Evolutionary conservation across 2,888 invertebrate genomes (phyloP).

Genomic region (Diarsia rubi): DNA sequence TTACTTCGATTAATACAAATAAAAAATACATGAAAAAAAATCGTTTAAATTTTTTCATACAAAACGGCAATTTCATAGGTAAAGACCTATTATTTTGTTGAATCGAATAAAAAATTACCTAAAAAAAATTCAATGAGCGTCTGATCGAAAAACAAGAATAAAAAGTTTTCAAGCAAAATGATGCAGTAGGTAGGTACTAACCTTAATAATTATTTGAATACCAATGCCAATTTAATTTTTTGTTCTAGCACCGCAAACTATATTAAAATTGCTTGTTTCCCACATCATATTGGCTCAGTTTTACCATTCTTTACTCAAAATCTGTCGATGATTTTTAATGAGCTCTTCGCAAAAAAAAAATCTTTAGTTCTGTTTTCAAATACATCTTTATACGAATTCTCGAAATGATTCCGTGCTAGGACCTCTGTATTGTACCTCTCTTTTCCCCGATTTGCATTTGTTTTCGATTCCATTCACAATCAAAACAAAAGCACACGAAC

Average conservation of each 20-base stretch:
- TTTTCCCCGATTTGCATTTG: conserved; percentile 13
- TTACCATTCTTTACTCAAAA: not conserved
- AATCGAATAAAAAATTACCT: conserved; percentile 28
- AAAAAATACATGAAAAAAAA: too few relatives aligned
- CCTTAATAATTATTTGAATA: conserved; percentile 1
- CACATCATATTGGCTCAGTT: not conserved
- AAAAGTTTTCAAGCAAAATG: not conserved
- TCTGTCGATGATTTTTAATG: not conserved
- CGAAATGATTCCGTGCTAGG: not conserved
- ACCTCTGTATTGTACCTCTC: too few relatives aligned
- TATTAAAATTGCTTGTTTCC: not conserved
- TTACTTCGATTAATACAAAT: too few relatives aligned
- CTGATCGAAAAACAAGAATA: conserved; percentile 20
- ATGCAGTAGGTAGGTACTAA: not conserved
- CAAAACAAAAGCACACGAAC: conserved; percentile 32
- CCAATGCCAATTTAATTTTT: too few relatives aligned
- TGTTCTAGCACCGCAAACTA: too few relatives aligned
- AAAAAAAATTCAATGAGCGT: conserved; percentile 21
- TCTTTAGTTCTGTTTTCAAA: not conserved
- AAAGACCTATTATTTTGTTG: too few relatives aligned
- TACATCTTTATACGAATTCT: not conserved
- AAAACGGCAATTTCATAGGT: too few relatives aligned
- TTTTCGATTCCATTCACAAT: conserved; percentile 15
- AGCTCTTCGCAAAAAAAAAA: too few relatives aligned
- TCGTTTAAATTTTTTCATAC: too few relatives aligned